Base-by-base conservation (phyloP, 35 echinoderm and acorn worm genomes). In the Diadema setosum region DNA sequence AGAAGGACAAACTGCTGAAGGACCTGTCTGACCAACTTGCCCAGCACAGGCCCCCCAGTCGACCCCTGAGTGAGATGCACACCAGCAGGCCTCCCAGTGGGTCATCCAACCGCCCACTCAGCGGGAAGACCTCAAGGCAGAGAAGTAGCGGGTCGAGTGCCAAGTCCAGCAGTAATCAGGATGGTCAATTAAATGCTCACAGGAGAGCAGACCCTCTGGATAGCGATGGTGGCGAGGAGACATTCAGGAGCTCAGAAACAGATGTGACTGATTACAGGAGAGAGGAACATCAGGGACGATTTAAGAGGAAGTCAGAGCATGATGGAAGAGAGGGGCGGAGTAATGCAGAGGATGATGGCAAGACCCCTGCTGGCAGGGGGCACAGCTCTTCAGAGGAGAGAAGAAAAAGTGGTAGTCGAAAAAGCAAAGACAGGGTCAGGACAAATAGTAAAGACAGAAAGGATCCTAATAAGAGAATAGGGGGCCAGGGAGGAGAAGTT, bases 1-100 rank as follows among this genome's bases (percentile, higher is more conserved):
- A 87, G 52, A 86, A 42, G 34, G 90, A 91, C 16, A 9, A 12
- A 43, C 5, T 52, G 12, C 58, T 91, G 33, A 75, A 60, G 20
- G 50, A 85, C 26, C 52, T 86, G 18, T 58, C 44, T 18, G 61
- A 55, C 5, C 33, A 33, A 29, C 29, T 34, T 6, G 26, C 9
- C 5, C 42, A 57, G 4, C 45, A 44, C 15, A 78, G 80, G 16
- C 78, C 87, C 42, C 18, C 80, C 2, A 90, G 87, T 67, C 46
- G 80, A 82, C 16, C 74, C 6, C 57, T 20, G 29, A 88, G 70
- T 78, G 73, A 44, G 12, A 9, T 67, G n/a, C n/a, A n/a, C n/a
- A 34, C 27, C 5, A 67, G 63, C 63, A 67, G 63, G 63, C 63
- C 63, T 33, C 63, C 63, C 2, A 67, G 63, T 29, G 63, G 63